A percentile compares a stretch with the other conserved stretches of the same genome.
Conservation (phyloP, 2,113 vertebrate genomes). For the Oncorhynchus keta region DNA sequence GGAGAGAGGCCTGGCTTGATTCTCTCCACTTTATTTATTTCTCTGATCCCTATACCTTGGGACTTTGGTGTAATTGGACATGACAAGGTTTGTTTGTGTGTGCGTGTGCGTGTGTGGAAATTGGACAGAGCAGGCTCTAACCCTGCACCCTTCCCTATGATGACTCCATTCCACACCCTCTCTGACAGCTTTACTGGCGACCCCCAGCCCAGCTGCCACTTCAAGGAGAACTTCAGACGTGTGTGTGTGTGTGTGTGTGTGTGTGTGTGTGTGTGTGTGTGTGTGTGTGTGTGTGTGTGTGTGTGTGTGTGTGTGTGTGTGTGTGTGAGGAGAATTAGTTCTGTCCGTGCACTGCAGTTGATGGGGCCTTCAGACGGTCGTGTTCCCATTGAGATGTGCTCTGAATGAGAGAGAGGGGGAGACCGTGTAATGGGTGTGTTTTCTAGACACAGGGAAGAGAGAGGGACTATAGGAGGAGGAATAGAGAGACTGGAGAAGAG, state of each 20-base stretch:
- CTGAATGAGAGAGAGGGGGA: background rate
- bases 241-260: conserved; percentile 7
- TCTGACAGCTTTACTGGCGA: background rate
- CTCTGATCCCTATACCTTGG: too few relatives aligned
- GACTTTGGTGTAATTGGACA: too few relatives aligned
- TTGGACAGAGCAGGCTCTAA: background rate
- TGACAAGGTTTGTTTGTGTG: too few relatives aligned
- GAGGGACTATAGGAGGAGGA: too few relatives aligned
- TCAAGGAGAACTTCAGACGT: conserved; percentile 4
- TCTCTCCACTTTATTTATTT: background rate
- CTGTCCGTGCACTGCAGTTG: background rate
- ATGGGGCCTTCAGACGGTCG: background rate
- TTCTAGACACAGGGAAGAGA: too few relatives aligned
- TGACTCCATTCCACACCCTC: conserved; percentile 4
- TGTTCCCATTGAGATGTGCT: background rate
- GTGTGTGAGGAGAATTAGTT: background rate
- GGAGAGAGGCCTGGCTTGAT: too few relatives aligned
- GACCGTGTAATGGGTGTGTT: too few relatives aligned
- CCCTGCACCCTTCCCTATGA: background rate
- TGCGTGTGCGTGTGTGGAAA: too few relatives aligned
- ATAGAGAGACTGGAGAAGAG: too few relatives aligned
- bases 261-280: conserved; percentile 11
- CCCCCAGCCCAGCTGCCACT: background rate
- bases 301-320: conserved; percentile 7
- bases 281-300: conserved; percentile 8